These are phyloP conservation scores for Chloroceryle amazona DNA, from an alignment of 2,797 vertebrate species.

Conservation along the genomic window DNA sequence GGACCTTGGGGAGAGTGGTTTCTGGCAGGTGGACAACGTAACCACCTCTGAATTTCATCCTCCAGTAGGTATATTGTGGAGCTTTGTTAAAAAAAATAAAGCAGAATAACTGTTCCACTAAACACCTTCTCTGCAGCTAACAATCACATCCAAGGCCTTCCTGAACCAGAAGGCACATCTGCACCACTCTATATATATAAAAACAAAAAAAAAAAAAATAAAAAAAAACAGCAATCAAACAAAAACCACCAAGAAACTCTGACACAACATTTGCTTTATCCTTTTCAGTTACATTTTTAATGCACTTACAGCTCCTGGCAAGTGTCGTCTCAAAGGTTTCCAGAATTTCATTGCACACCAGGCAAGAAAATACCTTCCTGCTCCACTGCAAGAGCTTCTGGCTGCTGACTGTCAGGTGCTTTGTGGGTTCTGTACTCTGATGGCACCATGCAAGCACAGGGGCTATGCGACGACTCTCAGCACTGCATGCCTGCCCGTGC, in stretches of 20 bases:
- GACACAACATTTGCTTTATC: too few species aligned
- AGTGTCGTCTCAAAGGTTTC: accelerated
- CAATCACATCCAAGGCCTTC: not conserved
- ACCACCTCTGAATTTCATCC: not conserved
- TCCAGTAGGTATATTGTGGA: not conserved
- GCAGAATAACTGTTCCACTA: not conserved
- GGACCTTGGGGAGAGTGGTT: not conserved
- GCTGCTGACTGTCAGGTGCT: not conserved
- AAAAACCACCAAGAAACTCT: too few species aligned
- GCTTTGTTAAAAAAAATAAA: not conserved
- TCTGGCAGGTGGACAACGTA: not conserved
- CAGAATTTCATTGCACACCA: not conserved
- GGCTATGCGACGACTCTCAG: accelerated
- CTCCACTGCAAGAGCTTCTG: not conserved
- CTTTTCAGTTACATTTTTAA: not conserved
- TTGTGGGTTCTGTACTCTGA: not conserved
- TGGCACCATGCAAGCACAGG: not conserved
- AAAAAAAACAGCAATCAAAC: not conserved
- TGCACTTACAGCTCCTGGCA: not conserved
- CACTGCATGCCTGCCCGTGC: not conserved
- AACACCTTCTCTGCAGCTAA: not conserved
- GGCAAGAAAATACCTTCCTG: not conserved
- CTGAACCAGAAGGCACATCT: not conserved
- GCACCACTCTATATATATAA: not conserved
- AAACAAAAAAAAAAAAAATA: not conserved